These are phyloP conservation scores for Numida meleagris DNA, from an alignment of 2,113 vertebrate species.

Conservation along the genomic window DNA sequence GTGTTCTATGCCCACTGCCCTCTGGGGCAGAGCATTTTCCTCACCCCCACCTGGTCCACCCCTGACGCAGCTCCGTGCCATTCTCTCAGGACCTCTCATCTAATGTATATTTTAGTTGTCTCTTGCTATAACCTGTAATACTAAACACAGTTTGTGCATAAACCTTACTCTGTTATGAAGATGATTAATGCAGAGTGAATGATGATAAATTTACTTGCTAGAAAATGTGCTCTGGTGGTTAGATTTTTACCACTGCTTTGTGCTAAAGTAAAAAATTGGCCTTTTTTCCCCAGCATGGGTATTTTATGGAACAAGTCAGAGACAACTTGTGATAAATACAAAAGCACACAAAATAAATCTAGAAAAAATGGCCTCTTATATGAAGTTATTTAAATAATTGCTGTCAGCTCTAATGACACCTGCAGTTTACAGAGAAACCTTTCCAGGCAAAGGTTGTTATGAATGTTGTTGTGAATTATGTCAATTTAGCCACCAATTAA, in stretches of 20 bases:
- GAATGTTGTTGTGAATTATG: conserved; percentile 2
- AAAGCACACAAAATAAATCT: neutral
- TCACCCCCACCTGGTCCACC: neutral
- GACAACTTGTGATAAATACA: neutral
- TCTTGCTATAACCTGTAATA: neutral
- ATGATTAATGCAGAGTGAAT: neutral
- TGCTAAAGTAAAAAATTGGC: neutral
- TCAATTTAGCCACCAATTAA: conserved; percentile 4
- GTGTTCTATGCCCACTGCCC: neutral
- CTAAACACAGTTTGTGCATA: neutral
- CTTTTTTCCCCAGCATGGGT: neutral
- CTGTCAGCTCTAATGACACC: neutral
- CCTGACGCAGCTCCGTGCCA: neutral
- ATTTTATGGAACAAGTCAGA: neutral
- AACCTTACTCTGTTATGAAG: neutral
- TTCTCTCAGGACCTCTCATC: neutral
- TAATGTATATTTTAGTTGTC: neutral
- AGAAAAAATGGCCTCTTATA: neutral
- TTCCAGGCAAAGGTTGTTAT: neutral
- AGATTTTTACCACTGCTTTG: neutral
- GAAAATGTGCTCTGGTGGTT: neutral
- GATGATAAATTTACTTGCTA: neutral
- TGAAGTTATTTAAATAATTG: neutral
- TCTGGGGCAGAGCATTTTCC: neutral
- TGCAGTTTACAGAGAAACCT: neutral